Evolutionary conservation across 2,888 invertebrate species (phyloP).

Genomic region (Lamellibrachia satsuma): DNA sequence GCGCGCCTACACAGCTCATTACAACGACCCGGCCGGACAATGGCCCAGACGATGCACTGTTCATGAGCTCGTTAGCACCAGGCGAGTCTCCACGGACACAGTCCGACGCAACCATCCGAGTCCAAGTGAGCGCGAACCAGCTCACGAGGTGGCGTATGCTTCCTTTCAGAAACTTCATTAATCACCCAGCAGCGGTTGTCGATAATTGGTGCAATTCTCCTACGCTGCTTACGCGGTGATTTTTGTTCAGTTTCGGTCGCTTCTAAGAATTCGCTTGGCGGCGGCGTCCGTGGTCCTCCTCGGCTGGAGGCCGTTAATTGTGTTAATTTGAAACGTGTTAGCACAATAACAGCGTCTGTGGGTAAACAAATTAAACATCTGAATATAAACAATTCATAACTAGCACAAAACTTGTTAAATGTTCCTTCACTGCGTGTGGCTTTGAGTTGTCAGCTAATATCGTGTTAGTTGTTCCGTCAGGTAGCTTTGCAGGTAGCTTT

Average conservation of each 20-base stretch:
- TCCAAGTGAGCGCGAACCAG: background rate
- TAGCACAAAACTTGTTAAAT: background rate
- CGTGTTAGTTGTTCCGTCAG: no score
- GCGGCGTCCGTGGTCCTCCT: background rate
- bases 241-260: background rate
- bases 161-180: background rate
- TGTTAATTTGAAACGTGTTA: background rate
- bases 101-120: background rate
- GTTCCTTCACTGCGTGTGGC: background rate
- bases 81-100: background rate
- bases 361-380: background rate
- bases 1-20: background rate
- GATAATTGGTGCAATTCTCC: constrained; percentile 8
- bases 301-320: background rate
- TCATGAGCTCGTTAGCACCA: background rate
- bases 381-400: background rate
- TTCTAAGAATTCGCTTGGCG: background rate
- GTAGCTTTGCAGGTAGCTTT: no score
- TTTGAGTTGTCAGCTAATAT: background rate
- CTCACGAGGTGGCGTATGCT: background rate
- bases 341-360: background rate
- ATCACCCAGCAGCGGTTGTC: background rate
- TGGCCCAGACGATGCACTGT: background rate
- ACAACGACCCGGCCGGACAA: background rate
- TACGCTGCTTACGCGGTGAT: background rate